phyloP scores from a whole-genome alignment of 2,113 vertebrate genomes.

The Peromyscus californicus region DNA sequence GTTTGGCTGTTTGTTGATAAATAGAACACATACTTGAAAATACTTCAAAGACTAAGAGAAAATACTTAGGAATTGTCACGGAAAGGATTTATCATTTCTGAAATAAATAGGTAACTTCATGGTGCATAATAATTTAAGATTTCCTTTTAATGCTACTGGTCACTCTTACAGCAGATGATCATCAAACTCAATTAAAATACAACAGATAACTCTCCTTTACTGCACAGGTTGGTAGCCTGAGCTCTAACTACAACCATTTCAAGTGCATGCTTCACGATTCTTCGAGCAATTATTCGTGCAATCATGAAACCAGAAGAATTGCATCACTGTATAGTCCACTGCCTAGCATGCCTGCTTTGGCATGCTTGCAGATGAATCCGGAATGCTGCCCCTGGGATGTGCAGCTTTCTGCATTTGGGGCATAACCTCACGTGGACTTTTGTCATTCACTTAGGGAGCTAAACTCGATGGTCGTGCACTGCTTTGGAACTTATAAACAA shows the following conservation, averaged over 20 bases:
- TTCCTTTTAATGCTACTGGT: not conserved
- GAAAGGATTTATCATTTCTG: not conserved
- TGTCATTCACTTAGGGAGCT: not conserved
- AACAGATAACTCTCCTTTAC: not conserved
- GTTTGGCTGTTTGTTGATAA: not conserved
- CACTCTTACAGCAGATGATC: not conserved
- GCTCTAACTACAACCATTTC: not conserved
- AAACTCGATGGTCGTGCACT: not conserved
- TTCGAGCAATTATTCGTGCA: not conserved
- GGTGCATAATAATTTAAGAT: not conserved
- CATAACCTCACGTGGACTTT: not conserved
- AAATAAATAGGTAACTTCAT: not conserved
- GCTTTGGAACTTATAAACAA: not conserved
- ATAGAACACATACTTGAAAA: constrained; percentile 4
- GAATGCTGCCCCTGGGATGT: not conserved
- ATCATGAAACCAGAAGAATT: not conserved
- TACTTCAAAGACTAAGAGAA: not conserved
- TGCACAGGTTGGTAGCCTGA: not conserved
- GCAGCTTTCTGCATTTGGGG: not conserved
- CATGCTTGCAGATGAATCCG: not conserved
- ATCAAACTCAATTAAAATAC: not conserved
- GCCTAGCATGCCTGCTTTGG: not conserved
- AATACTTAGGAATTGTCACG: not conserved
- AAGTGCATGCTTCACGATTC: not conserved
- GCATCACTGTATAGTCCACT: not conserved